Evolutionary conservation across 2,888 invertebrate species (phyloP), one percentile per base, ranked within the genome.

Genomic region (Napeogenes inachia): DNA sequence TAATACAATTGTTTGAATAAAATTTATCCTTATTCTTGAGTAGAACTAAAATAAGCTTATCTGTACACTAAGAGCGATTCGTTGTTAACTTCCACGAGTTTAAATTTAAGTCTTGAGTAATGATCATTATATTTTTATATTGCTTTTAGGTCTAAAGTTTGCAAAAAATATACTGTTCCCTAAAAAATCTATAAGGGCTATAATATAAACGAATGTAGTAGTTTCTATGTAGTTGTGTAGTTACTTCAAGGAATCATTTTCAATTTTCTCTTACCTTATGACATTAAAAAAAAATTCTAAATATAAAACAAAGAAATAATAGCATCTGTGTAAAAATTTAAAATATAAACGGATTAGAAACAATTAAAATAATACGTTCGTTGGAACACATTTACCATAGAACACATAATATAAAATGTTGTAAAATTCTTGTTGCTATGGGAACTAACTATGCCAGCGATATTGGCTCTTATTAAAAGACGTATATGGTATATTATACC

Each of bases 51-150:
- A 21, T 8, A 21, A 6, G 8, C 30, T 50, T 50, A 50, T 50
- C 50, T 50, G 12, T 59, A 57, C 56, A 55, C 61, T 71, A 68
- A 71, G 58, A 71, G 71, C 68, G 47, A 68, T 70, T 68, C 70
- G 60, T 60, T 71, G 71, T 71, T 64, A 55, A 58, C 62, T 57
- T 61, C 53, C 57, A 63, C 59, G 45, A 45, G 61, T 56, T 61
- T 62, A 61, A 21, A 62, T 42, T 61, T 56, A 59, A 57, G 45
- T 55, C 57, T 58, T 35, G 33, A 47, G 60, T 60, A 47, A 56
- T 45, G 46, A 21, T 58, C 35, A 35, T 38, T 45, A 10, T 30
- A 32, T 13, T 47, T 54, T 55, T 54, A 58, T 45, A 62, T 61
- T 53, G 33, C 42, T 42, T 42, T 10, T 42, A 42, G 42, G 10